Base-by-base conservation (phyloP, 2,888 invertebrate species). In the Cartodere bifasciata region DNA sequence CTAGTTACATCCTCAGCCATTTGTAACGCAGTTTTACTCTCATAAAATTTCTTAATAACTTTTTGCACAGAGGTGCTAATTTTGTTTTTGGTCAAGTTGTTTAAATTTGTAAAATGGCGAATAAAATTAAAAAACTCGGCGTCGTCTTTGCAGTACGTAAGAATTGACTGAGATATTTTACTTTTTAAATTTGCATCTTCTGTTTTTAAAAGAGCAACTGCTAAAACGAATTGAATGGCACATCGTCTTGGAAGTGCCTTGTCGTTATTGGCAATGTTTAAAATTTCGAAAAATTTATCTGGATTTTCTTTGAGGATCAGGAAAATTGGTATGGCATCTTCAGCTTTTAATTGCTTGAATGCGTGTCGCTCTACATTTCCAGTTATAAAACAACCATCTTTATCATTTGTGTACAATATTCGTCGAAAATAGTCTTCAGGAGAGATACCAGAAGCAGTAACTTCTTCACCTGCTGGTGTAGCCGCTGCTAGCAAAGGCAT, bases 31-130 rank as follows among this genome's bases (percentile, higher is more conserved):
- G 69, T 63, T 51, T 71, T 73, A 2, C 56, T 60, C 12, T 58
- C 50, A 49, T 83, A 84, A 78, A 80, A 84, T 4, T 64, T 59
- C 29, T 58, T 59, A 12, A 83, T 63, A 32, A 68, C 65, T 40
- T 65, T 72, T 40, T 74, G 67, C 63, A 78, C 39, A n/a, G 43
- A 38, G 15, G 44, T 44, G 11, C 46, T 38, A n/a, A 51, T 31
- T 37, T 44, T 47, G 7, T 40, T 38, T 14, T 30, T 30, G 4
- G 20, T 20, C 7, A 32, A 23, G 3, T 6, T 23, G n/a, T n/a
- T n/a, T n/a, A n/a, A n/a, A n/a, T n/a, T 34, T 5, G 50, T 47
- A 42, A 27, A 47, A 31, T 43, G 53, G 39, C 49, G 49, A 15
- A 53, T 44, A 36, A 56, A 61, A 26, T 41, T 42, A 36, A 50